These are phyloP conservation scores for Adelosebastes latens DNA, from an alignment of 2,797 vertebrate species.

Conservation along the genomic window DNA sequence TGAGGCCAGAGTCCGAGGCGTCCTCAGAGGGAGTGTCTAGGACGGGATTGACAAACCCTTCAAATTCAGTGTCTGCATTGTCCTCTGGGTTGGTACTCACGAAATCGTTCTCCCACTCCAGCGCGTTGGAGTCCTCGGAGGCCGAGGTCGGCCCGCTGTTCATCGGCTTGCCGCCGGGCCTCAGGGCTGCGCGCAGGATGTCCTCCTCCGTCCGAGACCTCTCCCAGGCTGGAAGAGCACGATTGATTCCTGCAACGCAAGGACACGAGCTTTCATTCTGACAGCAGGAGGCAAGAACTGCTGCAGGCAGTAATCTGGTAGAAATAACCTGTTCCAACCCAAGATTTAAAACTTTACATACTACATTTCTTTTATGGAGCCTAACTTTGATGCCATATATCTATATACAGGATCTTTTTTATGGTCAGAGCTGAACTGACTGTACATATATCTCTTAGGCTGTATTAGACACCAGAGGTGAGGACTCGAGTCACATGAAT, in stretches of 20 bases:
- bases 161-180: conserved; percentile 76
- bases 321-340: neutral
- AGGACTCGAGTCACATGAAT: too few species aligned
- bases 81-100: conserved; percentile 91
- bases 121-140: conserved; percentile 91
- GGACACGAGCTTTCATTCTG: neutral
- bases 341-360: neutral
- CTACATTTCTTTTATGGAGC: neutral
- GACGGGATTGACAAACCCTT: conserved; percentile 93
- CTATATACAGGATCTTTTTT: neutral
- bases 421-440: neutral
- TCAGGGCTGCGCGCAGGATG: conserved; percentile 91
- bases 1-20: conserved; percentile 70
- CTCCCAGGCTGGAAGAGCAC: conserved; percentile 89
- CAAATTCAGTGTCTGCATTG: conserved; percentile 87
- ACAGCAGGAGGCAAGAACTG: neutral
- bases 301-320: neutral
- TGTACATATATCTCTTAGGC: neutral
- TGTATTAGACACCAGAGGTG: too few species aligned
- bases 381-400: neutral
- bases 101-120: conserved; percentile 99
- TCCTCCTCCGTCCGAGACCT: conserved; percentile 96
- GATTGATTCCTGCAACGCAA: conserved; percentile 88
- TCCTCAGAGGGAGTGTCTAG: conserved; percentile 84
- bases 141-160: conserved; percentile 89